A percentile compares a stretch with the other conserved stretches of the same genome.
Conservation (phyloP, 92 coral and sea anemone genomes). For the Ricordea florida region DNA sequence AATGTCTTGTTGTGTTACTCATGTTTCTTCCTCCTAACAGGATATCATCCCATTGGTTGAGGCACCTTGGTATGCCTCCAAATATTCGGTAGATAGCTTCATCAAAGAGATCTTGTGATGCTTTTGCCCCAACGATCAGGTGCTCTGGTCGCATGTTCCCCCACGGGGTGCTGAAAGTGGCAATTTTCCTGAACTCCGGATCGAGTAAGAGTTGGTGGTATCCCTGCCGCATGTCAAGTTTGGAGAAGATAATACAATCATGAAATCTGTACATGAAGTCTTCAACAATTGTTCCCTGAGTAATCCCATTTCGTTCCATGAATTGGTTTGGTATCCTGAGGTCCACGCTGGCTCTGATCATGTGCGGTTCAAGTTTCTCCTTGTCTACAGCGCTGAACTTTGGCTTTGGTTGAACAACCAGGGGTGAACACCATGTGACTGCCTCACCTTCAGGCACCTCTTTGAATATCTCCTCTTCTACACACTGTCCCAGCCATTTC, state of each 20-base stretch:
- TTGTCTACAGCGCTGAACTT: constrained; percentile 27
- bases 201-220: constrained; percentile 70
- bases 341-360: constrained; percentile 71
- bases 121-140: constrained; percentile 62
- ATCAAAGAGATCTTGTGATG: constrained; percentile 77
- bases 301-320: constrained; percentile 68
- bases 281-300: constrained; percentile 68
- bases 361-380: constrained; percentile 59
- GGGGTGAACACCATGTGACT: constrained; percentile 70
- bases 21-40: no score
- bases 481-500: constrained; percentile 46
- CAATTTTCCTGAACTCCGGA: constrained; percentile 58
- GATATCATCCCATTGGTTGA: no score
- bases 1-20: no score
- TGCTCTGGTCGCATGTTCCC: constrained; percentile 68
- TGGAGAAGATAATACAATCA: constrained; percentile 56
- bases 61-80: no score
- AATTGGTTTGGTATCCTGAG: constrained; percentile 60
- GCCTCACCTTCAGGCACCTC: constrained; percentile 68
- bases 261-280: constrained; percentile 70
- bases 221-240: constrained; percentile 65
- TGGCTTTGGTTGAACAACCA: constrained; percentile 73
- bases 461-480: constrained; percentile 59
- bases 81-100: constrained; percentile 63
- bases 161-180: constrained; percentile 70